Conservation (phyloP, 53 echinoderm and acorn worm genomes). For the Apostichopus leukothele region DNA sequence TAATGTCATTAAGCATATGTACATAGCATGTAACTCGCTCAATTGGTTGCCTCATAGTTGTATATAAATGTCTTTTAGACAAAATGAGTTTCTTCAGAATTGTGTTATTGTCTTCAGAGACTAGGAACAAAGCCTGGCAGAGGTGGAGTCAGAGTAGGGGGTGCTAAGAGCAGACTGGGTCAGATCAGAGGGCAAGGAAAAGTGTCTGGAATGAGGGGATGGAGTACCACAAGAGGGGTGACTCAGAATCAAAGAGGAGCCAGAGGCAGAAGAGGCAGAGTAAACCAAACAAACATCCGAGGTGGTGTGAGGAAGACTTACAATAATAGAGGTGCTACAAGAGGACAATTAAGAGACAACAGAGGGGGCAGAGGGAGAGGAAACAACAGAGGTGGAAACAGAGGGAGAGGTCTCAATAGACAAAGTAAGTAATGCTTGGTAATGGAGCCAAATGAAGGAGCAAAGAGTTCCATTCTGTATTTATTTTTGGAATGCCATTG, state of each 20-base stretch:
- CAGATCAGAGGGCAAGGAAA: constrained; percentile 37
- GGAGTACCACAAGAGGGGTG: constrained; percentile 24
- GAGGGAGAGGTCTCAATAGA: constrained; percentile 19
- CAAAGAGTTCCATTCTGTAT: no score
- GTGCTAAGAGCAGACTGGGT: constrained; percentile 12
- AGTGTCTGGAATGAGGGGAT: constrained; percentile 47
- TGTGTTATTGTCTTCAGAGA: constrained; percentile 31
- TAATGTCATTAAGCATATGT: no score
- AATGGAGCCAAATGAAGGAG: no score
- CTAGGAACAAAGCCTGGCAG: constrained; percentile 59
- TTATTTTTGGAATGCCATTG: no score
- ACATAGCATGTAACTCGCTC: no score
- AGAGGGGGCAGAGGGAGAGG: constrained; percentile 50
- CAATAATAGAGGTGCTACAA: background rate
- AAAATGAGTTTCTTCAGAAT: background rate
- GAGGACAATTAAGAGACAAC: constrained; percentile 15
- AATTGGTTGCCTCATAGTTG: no score
- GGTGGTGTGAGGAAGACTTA: constrained; percentile 43
- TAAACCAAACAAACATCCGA: constrained; percentile 27
- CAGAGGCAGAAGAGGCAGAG: constrained; percentile 52
- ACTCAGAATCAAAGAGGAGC: constrained; percentile 54
- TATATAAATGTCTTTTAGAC: no score
- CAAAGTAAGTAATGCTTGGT: background rate
- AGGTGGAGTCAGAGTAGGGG: constrained; percentile 26
- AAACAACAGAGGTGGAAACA: constrained; percentile 9